Percentiles rank a stretch among this genome's conserved stretches.
These are phyloP conservation scores for Hemicentrotus pulcherrimus DNA, from an alignment of 35 echinoderm and acorn worm species.

Conservation along the genomic window DNA sequence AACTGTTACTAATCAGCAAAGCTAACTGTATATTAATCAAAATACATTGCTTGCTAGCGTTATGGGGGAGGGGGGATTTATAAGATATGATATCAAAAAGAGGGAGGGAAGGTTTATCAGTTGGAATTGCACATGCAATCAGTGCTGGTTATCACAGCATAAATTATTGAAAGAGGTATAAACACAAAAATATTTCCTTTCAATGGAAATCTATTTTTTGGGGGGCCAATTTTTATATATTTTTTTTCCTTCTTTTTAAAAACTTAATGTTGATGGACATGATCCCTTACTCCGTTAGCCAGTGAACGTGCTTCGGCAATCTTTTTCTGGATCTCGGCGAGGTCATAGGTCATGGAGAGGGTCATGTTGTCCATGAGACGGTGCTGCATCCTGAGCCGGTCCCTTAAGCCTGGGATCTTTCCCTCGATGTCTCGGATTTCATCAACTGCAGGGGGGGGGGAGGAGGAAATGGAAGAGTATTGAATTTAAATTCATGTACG, in stretches of 20 bases:
- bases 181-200: background rate
- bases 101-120: no score
- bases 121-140: background rate
- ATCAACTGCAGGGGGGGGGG: slow-evolving; percentile 37
- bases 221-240: background rate
- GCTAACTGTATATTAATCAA: no score
- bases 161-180: background rate
- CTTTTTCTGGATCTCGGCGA: slow-evolving; percentile 72
- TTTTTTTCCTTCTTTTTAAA: background rate
- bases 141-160: background rate
- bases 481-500: background rate
- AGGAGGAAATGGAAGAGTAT: background rate
- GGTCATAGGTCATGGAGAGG: slow-evolving; percentile 51
- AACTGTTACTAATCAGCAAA: no score
- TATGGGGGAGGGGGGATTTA: no score
- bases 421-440: slow-evolving; percentile 31
- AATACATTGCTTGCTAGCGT: no score
- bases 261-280: background rate
- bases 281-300: slow-evolving; percentile 78
- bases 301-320: slow-evolving; percentile 77
- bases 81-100: no score
- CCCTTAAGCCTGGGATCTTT: slow-evolving; percentile 61
- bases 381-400: slow-evolving; percentile 54
- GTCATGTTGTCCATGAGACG: slow-evolving; percentile 64
- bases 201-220: background rate